Evolutionary conservation across 2,888 invertebrate genomes (phyloP).

Genomic region (Melipona beecheii): DNA sequence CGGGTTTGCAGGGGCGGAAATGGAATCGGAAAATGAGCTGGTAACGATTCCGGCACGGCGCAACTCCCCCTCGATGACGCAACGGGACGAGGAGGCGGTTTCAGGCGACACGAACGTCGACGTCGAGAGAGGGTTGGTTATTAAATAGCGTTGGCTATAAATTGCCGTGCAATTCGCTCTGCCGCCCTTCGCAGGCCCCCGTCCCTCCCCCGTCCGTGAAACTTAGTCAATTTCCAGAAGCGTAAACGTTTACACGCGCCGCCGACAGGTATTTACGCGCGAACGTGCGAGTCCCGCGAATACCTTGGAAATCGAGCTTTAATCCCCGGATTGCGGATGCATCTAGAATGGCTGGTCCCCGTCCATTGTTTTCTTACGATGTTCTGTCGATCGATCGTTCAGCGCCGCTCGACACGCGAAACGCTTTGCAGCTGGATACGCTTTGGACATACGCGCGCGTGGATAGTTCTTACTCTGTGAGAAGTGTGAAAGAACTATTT

Average conservation of each 20-base stretch:
- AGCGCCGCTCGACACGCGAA: neutral
- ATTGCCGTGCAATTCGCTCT: conserved; percentile 78
- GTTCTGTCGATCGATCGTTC: conserved; percentile 4
- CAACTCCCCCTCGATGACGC: too few species aligned
- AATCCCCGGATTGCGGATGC: conserved; percentile 14
- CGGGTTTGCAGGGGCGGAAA: conserved; percentile 49
- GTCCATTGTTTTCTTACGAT: neutral
- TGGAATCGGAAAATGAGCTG: conserved; percentile 56
- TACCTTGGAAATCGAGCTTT: conserved; percentile 11
- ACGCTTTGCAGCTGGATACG: too few species aligned
- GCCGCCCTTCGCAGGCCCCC: conserved; percentile 31
- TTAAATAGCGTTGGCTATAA: conserved; percentile 77
- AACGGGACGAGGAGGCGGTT: conserved; percentile 7
- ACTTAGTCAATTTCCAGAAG: conserved; percentile 80
- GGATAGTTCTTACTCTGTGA: too few species aligned
- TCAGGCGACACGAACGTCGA: conserved; percentile 36
- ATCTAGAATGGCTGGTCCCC: neutral
- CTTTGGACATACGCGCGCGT: too few species aligned
- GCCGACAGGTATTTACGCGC: conserved; percentile 60
- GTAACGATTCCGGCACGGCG: conserved; percentile 32
- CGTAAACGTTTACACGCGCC: conserved; percentile 57
- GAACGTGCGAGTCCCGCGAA: conserved; percentile 42
- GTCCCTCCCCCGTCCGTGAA: conserved; percentile 49
- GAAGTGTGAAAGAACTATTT: too few species aligned
- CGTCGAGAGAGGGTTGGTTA: conserved; percentile 53